phyloP scores from a whole-genome alignment of 2,797 vertebrate species.

The Sebastes hubbsi region DNA sequence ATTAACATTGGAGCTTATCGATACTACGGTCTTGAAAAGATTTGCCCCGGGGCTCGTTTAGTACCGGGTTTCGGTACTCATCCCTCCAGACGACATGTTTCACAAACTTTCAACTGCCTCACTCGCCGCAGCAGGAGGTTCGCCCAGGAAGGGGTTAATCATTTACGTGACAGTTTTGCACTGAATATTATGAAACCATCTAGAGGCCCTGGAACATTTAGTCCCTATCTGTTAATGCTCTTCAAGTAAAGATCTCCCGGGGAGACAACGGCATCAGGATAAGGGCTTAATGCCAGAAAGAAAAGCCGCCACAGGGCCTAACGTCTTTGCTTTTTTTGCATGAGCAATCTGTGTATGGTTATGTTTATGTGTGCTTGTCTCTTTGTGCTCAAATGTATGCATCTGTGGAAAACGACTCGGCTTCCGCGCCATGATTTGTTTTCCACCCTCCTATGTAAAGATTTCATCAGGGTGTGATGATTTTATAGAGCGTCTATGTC shows the following conservation, averaged over 20 bases:
- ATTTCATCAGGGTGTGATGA: constrained; percentile 29
- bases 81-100: no score
- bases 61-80: no score
- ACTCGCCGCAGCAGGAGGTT: not conserved
- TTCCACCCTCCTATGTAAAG: not conserved
- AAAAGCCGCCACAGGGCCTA: constrained; percentile 21
- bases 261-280: constrained; percentile 24
- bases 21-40: no score
- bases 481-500: constrained; percentile 44
- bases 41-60: no score
- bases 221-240: constrained; percentile 55
- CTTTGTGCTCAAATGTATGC: not conserved
- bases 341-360: not conserved
- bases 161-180: constrained; percentile 55
- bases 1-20: no score
- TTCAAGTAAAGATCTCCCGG: constrained; percentile 21
- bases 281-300: constrained; percentile 36
- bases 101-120: not conserved
- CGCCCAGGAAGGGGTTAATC: constrained; percentile 63
- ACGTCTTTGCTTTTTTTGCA: constrained; percentile 14
- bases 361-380: not conserved
- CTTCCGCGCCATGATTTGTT: constrained; percentile 14
- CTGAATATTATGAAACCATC: constrained; percentile 63
- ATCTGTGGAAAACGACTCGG: not conserved
- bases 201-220: constrained; percentile 54